phyloP scores from a whole-genome alignment of 2,113 vertebrate genomes.

The Orthonyx spaldingii region DNA sequence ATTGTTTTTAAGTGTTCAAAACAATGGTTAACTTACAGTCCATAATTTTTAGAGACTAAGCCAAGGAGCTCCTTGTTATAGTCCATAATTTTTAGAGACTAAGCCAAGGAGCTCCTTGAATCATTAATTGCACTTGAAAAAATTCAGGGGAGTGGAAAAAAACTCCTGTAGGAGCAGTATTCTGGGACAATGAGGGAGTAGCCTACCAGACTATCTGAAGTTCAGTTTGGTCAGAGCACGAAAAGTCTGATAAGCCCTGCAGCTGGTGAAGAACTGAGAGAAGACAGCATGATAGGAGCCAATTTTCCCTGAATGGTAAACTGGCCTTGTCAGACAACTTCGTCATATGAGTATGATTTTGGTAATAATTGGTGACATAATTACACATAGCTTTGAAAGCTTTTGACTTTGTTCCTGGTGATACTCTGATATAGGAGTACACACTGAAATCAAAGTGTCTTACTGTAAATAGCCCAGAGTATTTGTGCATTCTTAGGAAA shows the following conservation, averaged over 20 bases:
- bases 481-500: neutral
- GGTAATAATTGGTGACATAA: neutral
- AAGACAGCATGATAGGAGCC: neutral
- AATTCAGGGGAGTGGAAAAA: neutral
- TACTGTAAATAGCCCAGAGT: neutral
- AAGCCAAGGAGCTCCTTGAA: neutral
- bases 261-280: neutral
- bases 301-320: neutral
- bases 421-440: neutral
- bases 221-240: neutral
- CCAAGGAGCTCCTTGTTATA: neutral
- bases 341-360: neutral
- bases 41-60: neutral
- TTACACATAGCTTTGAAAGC: neutral
- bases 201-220: neutral
- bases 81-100: neutral
- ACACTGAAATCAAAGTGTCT: neutral
- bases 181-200: neutral
- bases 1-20: neutral
- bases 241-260: neutral
- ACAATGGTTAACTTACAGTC: neutral
- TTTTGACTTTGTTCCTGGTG: neutral
- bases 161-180: neutral
- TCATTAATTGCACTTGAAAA: neutral
- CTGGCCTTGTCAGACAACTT: neutral